Evolutionary conservation across 2,797 vertebrate genomes (phyloP), one percentile per base, ranked within the genome.

Genomic region (Kryptolebias ocellatus): DNA sequence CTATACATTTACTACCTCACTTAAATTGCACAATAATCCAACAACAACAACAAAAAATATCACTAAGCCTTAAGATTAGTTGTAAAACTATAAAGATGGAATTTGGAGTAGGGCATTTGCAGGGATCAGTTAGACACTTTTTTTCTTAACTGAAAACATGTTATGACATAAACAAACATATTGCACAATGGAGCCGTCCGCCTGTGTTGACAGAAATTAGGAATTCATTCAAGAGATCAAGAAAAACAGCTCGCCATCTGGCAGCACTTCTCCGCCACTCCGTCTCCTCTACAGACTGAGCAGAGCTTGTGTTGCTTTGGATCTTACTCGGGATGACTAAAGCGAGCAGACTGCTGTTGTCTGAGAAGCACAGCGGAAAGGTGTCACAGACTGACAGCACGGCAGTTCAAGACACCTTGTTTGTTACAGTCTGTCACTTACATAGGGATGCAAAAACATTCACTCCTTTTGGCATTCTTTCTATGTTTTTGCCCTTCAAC

Each of bases 281-380:
- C 64, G 67, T 53, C 50, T 55, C 27, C 58, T 55, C 47, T 50
- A 28, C 44, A 60, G 46, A 63, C 20, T 2, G 1, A 70, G 47
- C 20, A 9, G 61, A 53, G 58, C 63, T 67, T 55, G 45, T 47
- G 20, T 53, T 42, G 63, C 64, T 77, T 45, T 46, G 56, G 56
- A 46, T 45, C 60, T 79, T 70, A 64, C 74, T 72, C 72, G 71
- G 64, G 34, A 64, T 56, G 54, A 76, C 50, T 45, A 47, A 67
- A 51, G 59, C 62, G 49, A 50, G 53, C 76, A 70, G 78, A 49
- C 62, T 70, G 67, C 39, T 56, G 64, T 64, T 56, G 71, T 68
- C 69, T 72, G 67, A 56, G 53, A 64, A 45, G 54, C 71, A 87
- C 78, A 71, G 63, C 9, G 74, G 74, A 84, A 81, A 80, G 70